Evolutionary conservation across 2,113 vertebrate species (phyloP), one percentile per base, ranked within the genome.

Genomic region (Phyllopteryx taeniolatus): DNA sequence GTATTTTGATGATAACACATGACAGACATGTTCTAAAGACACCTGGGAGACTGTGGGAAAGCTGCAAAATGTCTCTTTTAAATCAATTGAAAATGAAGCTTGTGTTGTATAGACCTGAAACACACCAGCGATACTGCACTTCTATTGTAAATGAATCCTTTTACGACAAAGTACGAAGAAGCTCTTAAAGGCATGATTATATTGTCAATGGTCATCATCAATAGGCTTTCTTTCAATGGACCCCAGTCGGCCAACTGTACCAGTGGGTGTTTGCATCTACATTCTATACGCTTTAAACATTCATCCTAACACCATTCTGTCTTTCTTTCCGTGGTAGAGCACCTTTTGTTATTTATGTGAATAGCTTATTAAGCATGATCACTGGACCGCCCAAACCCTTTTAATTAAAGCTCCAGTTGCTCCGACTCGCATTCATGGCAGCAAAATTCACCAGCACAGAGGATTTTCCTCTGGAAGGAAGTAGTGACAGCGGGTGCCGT

Each of bases 361-460:
- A 88, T 78, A 78, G 83, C 54, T 77, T 85, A 77, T 87, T 86
- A 84, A 85, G 77, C 22, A 57, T 73, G 77, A 83, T 82, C 86
- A 83, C 39, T 79, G 79, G 81, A 90, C 86, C 86, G 77, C 75
- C 84, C 78, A 74, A 78, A 78, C 56, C 39, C 74, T 78, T 85
- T 77, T 84, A 73, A 88, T 88, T 88, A 78, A 85, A 69, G 77
- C 74, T 64, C 53, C 19, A 8, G 49, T 76, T 83, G 63, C 49
- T 33, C 75, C 60, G 77, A 86, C 67, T 84, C 63, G 79, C 69
- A 86, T 89, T 89, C 83, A 90, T 22, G 54, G 72, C 51, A 46
- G 57, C 72, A 78, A 77, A 84, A 77, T 84, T 75, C 65, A 73
- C 60, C 60, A 68, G 43, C 49, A 20, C 12, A 10, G 19, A 54